Percentiles rank a stretch among this genome's conserved stretches.
Evolutionary conservation across 35 echinoderm and acorn worm species (phyloP).

Genomic region (Strongylocentrotus purpuratus): DNA sequence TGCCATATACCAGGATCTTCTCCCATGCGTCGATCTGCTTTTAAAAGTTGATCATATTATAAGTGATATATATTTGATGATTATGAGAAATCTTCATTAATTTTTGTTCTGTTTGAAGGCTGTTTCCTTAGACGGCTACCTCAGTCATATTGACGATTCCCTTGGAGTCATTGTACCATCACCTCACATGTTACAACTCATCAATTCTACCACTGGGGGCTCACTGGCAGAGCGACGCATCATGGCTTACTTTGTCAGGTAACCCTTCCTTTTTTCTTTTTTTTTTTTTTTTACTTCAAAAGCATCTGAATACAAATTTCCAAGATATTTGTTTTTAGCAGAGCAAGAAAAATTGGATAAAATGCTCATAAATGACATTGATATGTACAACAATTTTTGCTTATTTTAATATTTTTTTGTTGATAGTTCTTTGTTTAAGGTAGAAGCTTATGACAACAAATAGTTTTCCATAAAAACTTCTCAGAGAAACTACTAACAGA

Average conservation of each 20-base stretch:
- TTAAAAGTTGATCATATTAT: background rate
- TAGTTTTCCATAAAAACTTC: background rate
- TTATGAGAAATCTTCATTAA: background rate
- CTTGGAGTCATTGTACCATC: background rate
- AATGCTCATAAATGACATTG: too few relatives aligned
- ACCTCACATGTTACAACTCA: background rate
- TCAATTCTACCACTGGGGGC: background rate
- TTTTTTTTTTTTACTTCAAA: too few relatives aligned
- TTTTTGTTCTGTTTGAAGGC: background rate
- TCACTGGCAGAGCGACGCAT: background rate
- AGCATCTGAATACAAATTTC: too few relatives aligned
- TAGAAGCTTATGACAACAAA: background rate
- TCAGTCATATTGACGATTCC: background rate
- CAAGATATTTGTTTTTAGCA: too few relatives aligned
- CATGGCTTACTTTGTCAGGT: slow-evolving; percentile 27
- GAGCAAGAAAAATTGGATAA: too few relatives aligned
- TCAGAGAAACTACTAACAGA: background rate
- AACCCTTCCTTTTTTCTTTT: background rate
- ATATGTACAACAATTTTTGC: too few relatives aligned
- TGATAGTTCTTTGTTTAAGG: background rate
- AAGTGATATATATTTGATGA: background rate
- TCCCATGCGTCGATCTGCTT: background rate
- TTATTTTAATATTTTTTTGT: too few relatives aligned
- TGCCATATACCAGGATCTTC: background rate
- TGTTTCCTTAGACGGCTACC: background rate